Base-by-base conservation (phyloP, 2,113 vertebrate species). In the Xiphorhynchus elegans region DNA sequence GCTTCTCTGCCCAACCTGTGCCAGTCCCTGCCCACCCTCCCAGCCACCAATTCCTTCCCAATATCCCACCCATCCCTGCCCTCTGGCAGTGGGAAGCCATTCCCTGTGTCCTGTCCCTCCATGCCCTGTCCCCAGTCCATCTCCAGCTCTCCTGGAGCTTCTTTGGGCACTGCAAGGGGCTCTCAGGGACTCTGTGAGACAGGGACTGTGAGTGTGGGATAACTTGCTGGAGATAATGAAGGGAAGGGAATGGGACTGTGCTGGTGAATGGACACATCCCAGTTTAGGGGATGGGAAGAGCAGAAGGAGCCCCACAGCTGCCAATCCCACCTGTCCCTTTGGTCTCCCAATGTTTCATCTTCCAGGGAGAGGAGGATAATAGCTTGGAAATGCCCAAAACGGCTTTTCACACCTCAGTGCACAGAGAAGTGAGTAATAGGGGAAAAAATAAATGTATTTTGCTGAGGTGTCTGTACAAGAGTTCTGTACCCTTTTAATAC, bases 191-290 rank as follows among this genome's bases (percentile, higher is more conserved):
- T 35, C n/a, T 35, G 55, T n/a, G 56, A 24, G 56, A 24, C 58
- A 25, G n/a, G 58, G 21, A 10, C n/a, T 59, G 58, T 35, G n/a
- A 8, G 3, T 24, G 31, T 24, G 63, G 6, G 28, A 3, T 6
- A 4, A 23, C 44, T 39, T 25, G 33, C 21, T 78, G 49, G 26
- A 9, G 49, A 1, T 23, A 18, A 10, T 14, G 53, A 19, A 21
- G 37, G n/a, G 25, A 35, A 11, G 26, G 47, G 49, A 10, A 12
- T 28, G 40, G 40, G 40, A 42, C 40, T 42, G 40, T 17, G 39
- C 4, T 10, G 56, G 53, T 21, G 52, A 24, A 5, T 5, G 26
- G n/a, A 24, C 31, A 11, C 2, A 0, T 4, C 3, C 5, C 3
- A 5, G 21, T 19, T n/a, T 50, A 1, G 18, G 9, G 8, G 6